phyloP scores from a whole-genome alignment of 2,113 vertebrate genomes.

The Collichthys lucidus region DNA sequence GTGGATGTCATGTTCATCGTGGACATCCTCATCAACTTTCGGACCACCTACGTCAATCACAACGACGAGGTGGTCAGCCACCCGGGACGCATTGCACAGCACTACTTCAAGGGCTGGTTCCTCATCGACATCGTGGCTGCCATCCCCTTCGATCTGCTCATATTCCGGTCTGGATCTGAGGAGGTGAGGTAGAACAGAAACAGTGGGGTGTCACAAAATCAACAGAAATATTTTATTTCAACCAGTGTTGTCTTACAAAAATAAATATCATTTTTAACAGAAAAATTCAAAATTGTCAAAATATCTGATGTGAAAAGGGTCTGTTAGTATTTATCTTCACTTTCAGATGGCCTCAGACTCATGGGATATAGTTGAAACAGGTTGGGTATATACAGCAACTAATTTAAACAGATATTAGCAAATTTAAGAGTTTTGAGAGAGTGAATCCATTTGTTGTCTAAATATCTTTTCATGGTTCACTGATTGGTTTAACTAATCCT shows the following conservation, averaged over 20 bases:
- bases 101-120: constrained; percentile 99
- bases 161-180: constrained; percentile 94
- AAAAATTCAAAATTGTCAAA: too few relatives aligned
- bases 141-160: constrained; percentile 97
- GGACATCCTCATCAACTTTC: constrained; percentile 98
- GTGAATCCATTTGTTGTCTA: background rate
- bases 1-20: constrained; percentile 99
- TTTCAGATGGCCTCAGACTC: too few relatives aligned
- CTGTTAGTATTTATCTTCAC: too few relatives aligned
- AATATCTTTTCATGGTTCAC: background rate
- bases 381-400: too few relatives aligned
- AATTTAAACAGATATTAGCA: too few relatives aligned
- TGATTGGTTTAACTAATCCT: background rate
- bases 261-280: background rate
- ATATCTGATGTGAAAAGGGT: too few relatives aligned
- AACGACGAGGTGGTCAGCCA: constrained; percentile 99
- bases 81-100: constrained; percentile 93
- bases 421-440: background rate
- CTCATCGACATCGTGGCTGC: constrained; percentile 98
- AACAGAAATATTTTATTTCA: background rate
- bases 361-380: too few relatives aligned
- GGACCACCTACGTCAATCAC: constrained; percentile 98
- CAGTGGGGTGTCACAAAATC: background rate
- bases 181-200: constrained; percentile 85
- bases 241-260: background rate